phyloP scores from a whole-genome alignment of 1,140 invertebrate genomes.

The Hormaphis cornu region DNA sequence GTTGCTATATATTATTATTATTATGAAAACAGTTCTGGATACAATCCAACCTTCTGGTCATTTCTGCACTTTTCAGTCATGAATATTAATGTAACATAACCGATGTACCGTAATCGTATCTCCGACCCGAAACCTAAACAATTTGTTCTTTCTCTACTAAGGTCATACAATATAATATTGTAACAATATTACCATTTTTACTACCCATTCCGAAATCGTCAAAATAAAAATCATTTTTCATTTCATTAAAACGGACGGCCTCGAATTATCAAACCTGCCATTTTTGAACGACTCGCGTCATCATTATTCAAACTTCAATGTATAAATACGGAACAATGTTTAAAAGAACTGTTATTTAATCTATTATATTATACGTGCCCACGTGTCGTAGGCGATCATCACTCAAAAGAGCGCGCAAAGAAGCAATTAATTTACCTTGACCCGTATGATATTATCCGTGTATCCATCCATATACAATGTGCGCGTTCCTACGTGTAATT shows the following conservation, averaged over 20 bases:
- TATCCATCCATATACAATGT: not conserved
- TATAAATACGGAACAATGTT: not conserved
- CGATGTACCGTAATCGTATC: not conserved
- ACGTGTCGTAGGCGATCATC: not conserved
- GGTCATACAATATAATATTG: not conserved
- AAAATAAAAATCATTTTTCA: not conserved
- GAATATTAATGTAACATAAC: slow-evolving; percentile 27
- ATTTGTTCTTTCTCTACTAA: not conserved
- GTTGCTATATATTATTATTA: not conserved
- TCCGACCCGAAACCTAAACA: slow-evolving; percentile 1
- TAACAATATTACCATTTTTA: not conserved
- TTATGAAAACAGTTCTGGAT: slow-evolving; percentile 19
- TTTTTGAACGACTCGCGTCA: not conserved
- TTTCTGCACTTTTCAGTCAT: slow-evolving; percentile 11
- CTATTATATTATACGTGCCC: not conserved
- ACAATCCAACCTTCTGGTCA: slow-evolving; percentile 25
- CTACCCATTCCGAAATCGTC: not conserved
- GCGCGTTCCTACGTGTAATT: too few species aligned
- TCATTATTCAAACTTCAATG: not conserved
- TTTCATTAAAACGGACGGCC: not conserved
- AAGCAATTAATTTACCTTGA: slow-evolving; percentile 2
- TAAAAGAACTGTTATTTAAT: slow-evolving; percentile 1
- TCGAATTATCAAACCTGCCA: not conserved
- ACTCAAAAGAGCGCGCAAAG: not conserved
- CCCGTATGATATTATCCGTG: not conserved